Percentiles rank a stretch among this genome's conserved stretches.
These are phyloP conservation scores for Archivesica marissinica DNA, from an alignment of 1,140 invertebrate species.

Conservation along the genomic window DNA sequence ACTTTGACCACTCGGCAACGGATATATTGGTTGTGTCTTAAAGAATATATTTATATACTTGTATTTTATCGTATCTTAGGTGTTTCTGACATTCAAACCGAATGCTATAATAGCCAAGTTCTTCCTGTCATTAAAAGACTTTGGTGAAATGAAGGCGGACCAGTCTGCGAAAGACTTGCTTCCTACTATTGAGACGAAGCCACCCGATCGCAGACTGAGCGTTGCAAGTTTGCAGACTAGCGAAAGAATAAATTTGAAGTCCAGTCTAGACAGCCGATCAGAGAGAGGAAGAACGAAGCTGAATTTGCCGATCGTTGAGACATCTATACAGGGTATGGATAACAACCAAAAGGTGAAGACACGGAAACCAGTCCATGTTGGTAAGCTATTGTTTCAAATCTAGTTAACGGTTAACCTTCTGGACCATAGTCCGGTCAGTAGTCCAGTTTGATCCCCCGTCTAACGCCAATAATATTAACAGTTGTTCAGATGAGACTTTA, in stretches of 20 bases:
- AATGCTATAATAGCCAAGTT: slow-evolving; percentile 41
- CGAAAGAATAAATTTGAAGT: background rate
- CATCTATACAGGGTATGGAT: background rate
- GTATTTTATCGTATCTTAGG: no score
- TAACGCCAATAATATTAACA: no score
- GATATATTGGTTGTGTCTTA: no score
- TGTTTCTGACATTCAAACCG: slow-evolving; percentile 10
- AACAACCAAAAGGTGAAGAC: background rate
- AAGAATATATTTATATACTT: no score
- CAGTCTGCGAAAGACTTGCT: slow-evolving; percentile 8
- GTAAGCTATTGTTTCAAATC: slow-evolving; percentile 4
- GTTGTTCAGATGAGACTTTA: no score
- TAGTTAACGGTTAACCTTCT: no score
- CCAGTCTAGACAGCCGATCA: background rate
- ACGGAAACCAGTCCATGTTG: slow-evolving; percentile 31
- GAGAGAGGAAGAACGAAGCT: slow-evolving; percentile 2
- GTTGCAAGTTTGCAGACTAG: background rate
- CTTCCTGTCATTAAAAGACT: slow-evolving; percentile 46
- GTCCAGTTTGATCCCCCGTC: no score
- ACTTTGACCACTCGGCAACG: no score
- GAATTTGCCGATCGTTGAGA: slow-evolving; percentile 28
- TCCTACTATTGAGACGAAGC: background rate
- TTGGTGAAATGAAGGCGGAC: slow-evolving; percentile 52
- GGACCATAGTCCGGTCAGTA: no score
- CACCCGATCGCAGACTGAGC: background rate